Base-by-base conservation (phyloP, 1,140 invertebrate species). In the Odontomachus brunneus region DNA sequence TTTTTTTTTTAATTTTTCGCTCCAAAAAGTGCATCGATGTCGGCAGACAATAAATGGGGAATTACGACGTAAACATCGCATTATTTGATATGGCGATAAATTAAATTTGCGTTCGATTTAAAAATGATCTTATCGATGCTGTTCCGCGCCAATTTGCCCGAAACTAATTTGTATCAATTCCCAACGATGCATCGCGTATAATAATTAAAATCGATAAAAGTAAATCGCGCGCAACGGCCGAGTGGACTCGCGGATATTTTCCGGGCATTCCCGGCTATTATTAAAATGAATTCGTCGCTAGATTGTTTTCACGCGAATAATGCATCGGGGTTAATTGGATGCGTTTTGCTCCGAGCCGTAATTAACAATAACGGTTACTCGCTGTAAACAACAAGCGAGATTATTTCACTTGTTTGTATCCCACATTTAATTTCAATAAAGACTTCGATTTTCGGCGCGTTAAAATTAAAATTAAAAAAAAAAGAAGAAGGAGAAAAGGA, bases 161-260 rank as follows among this genome's bases (percentile, higher is more conserved):
- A 66, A 33, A 66, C 29, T 67, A 76, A 67, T 76, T 67, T 76
- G 48, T 76, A 44, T 44, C 38, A 44, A 44, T 44, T 44, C 9
- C 38, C 38, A 7, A 44, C 38, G 38, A 44, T 44, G 9, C 38
- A 7, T 44, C 38, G 38, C 48, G 33, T 15, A 24, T 53, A 76
- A 76, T 51, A 76, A 76, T 76, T 76, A 76, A 76, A 76, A 55
- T 49, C 62, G 19, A 55, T 76, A 76, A 76, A 44, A 76, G 19
- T 24, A 33, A 38, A n/a, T 76, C 15, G 19, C 11, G 22, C 38
- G 38, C 9, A 44, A 44, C 38, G 38, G 55, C 7, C 14, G 38
- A 11, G 60, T 22, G 49, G 15, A 5, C 17, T 22, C 22, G 48
- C 9, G 53, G 65, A 53, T 15, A 33, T 76, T 76, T 76, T 22